Evolutionary conservation across 1,140 invertebrate species (phyloP), one percentile per base, ranked within the genome.

Genomic region (Polypedilum vanderplanki): DNA sequence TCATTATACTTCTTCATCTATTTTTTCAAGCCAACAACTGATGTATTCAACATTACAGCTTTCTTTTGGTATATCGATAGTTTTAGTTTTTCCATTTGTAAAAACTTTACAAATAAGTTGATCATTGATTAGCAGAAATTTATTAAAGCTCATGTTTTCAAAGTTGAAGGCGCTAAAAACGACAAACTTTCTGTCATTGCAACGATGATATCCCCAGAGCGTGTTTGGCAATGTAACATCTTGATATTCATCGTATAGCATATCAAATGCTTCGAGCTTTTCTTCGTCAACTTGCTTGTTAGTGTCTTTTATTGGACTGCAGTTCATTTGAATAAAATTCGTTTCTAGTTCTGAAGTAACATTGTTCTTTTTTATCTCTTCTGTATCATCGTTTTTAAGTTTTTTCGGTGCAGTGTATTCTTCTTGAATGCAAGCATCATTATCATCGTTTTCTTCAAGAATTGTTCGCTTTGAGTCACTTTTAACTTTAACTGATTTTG

Each of bases 131-230:
- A 57, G n/a, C 3, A 57, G 46, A 15, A 12, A 57, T 15, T 57
- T 57, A 4, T 57, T 57, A 57, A 57, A 57, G 4, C 46, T n/a
- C 46, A 57, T 57, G 1, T 4, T 57, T 12, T 57, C n/a, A 15
- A 57, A n/a, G 40, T 77, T 75, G 41, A 77, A 74, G 15, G 20
- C 73, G 65, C 73, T 70, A 20, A 78, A 78, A 8, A 67, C 75
- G 12, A 75, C 73, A 57, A 46, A 75, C 24, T 46, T 9, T 18
- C 70, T 40, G 7, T 74, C 40, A 24, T 76, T 74, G 41, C 75
- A 76, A 40, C 77, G 73, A 76, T 78, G 76, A 33, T 76, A 74
- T 15, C 77, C 77, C 76, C 76, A 78, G 0, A 77, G 18, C 1
- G 75, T 76, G 22, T 74, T 77, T 10, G 77, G 77, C 9, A 77